Percentiles rank a stretch among this genome's conserved stretches.
These are phyloP conservation scores for Mobula birostris DNA, from an alignment of 2,113 vertebrate genomes.

Conservation along the genomic window DNA sequence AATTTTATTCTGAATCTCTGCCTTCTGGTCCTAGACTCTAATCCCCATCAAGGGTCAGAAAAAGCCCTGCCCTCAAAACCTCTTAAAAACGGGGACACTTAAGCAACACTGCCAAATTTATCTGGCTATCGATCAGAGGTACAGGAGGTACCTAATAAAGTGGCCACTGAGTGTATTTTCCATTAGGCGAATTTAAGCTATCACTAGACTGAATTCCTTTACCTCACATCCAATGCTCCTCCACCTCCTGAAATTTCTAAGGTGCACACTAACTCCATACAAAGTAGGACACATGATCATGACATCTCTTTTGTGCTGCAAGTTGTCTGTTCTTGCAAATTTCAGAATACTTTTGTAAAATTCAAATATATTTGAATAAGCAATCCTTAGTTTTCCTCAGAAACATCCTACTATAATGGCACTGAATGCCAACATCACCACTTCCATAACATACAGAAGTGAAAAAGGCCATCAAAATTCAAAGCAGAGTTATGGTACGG, in stretches of 20 bases:
- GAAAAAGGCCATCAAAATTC: not conserved
- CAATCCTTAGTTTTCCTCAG: not conserved
- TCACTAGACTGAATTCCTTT: not conserved
- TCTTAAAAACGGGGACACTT: no score
- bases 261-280: no score
- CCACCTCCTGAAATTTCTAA: not conserved
- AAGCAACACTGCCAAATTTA: no score
- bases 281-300: not conserved
- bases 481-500: not conserved
- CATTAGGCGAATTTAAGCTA: not conserved
- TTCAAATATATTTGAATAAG: not conserved
- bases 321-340: not conserved
- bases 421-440: not conserved
- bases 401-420: not conserved
- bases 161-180: not conserved
- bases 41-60: no score
- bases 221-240: not conserved
- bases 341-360: not conserved
- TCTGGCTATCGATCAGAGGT: no score
- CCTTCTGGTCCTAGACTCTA: no score
- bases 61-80: no score
- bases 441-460: not conserved
- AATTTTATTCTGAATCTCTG: no score
- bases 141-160: no score
- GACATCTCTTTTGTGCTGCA: not conserved